Conservation (phyloP, 1,140 invertebrate genomes). For the Mya arenaria region DNA sequence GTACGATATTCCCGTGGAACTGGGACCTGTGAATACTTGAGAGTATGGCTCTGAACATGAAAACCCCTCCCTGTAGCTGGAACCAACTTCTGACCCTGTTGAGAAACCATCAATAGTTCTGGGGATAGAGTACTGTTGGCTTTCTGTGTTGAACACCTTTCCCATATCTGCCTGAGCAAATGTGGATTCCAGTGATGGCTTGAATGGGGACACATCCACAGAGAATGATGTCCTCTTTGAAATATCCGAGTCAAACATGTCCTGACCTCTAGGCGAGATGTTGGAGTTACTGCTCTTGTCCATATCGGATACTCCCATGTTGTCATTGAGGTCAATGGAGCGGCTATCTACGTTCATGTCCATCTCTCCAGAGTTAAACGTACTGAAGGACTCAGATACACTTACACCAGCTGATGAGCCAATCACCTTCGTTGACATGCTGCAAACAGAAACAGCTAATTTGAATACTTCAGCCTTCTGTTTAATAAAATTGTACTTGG, state of each 20-base stretch:
- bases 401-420: too few species aligned
- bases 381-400: constrained; percentile 58
- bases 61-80: constrained; percentile 30
- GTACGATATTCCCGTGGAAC: constrained; percentile 14
- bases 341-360: constrained; percentile 54
- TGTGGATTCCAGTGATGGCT: constrained; percentile 11
- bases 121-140: constrained; percentile 18
- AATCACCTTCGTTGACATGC: too few species aligned
- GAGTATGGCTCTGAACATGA: constrained; percentile 31
- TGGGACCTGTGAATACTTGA: constrained; percentile 27
- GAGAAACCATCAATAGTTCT: constrained; percentile 35
- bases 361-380: constrained; percentile 59
- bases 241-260: constrained; percentile 40
- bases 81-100: constrained; percentile 21
- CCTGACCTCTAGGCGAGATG: constrained; percentile 62
- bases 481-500: too few species aligned
- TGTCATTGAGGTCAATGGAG: constrained; percentile 52
- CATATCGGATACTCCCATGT: constrained; percentile 36
- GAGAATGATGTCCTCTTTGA: constrained; percentile 42
- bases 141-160: constrained; percentile 34
- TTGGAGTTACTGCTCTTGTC: constrained; percentile 58
- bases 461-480: too few species aligned
- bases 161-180: constrained; percentile 45
- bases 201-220: constrained; percentile 42
- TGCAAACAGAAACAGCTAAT: too few species aligned